Evolutionary conservation across 2,888 invertebrate species (phyloP).

Genomic region (Plutella xylostella): DNA sequence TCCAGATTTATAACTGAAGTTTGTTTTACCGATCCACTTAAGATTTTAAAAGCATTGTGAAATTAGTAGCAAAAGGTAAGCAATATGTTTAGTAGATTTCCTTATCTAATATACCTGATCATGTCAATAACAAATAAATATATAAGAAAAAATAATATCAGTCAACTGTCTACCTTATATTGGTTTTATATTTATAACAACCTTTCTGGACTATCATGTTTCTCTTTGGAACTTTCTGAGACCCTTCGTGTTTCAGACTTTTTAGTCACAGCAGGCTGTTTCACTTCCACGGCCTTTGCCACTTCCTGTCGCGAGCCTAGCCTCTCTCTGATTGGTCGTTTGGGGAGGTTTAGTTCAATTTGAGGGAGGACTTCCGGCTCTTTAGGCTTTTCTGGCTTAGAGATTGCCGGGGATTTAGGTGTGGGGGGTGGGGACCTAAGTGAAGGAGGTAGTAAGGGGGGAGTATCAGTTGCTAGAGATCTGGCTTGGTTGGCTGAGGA

Average conservation of each 20-base stretch:
- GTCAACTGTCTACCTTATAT: conserved; percentile 38
- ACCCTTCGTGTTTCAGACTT: conserved; percentile 20
- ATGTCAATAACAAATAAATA: too few species aligned
- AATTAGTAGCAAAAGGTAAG: too few species aligned
- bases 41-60: too few species aligned
- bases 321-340: conserved; percentile 56
- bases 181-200: conserved; percentile 27
- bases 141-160: too few species aligned
- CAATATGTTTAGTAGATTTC: too few species aligned
- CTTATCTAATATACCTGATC: too few species aligned
- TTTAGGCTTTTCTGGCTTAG: too few species aligned
- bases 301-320: conserved; percentile 29
- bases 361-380: conserved; percentile 46
- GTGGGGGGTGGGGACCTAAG: neutral
- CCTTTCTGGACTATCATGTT: conserved; percentile 50
- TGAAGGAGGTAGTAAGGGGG: too few species aligned
- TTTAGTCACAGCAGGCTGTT: too few species aligned
- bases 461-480: neutral
- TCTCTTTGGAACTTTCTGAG: conserved; percentile 17
- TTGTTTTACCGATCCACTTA: too few species aligned
- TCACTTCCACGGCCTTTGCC: too few species aligned
- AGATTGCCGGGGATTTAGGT: conserved; percentile 17
- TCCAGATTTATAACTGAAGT: too few species aligned
- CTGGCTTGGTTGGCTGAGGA: neutral
- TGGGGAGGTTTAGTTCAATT: conserved; percentile 60